A percentile compares a stretch with the other conserved stretches of the same genome.
Evolutionary conservation across 2,113 vertebrate genomes (phyloP).

Genomic region (Rhodinocichla rosea): DNA sequence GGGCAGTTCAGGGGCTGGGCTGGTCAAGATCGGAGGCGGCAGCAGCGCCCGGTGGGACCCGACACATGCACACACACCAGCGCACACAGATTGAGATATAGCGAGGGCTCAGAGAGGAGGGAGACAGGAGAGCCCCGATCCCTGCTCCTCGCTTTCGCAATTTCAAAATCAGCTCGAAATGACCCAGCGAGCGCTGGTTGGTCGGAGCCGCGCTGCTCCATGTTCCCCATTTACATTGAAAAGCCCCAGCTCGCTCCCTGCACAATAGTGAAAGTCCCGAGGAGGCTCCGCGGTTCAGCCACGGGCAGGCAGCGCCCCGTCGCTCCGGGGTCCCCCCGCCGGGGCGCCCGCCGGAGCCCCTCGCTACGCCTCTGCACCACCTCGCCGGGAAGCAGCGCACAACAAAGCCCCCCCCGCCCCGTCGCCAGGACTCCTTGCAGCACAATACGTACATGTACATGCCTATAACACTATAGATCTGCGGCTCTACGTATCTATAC

Average conservation of each 20-base stretch:
- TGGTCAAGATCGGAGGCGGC: slow-evolving; percentile 30
- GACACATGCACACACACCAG: neutral
- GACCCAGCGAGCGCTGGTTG: slow-evolving; percentile 24
- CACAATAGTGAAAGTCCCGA: slow-evolving; percentile 33
- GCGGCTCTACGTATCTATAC: slow-evolving; percentile 41
- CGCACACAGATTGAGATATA: neutral
- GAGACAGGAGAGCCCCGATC: neutral
- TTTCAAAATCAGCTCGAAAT: slow-evolving; percentile 42
- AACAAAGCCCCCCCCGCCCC: slow-evolving; percentile 21
- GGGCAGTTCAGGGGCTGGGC: slow-evolving; percentile 28
- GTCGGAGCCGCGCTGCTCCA: slow-evolving; percentile 27
- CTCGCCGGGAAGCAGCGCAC: neutral
- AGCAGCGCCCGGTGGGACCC: slow-evolving; percentile 17
- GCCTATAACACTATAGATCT: slow-evolving; percentile 39
- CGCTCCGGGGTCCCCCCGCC: neutral
- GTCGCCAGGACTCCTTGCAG: neutral
- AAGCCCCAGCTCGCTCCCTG: slow-evolving; percentile 27
- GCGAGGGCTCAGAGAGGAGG: neutral
- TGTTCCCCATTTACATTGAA: slow-evolving; percentile 35
- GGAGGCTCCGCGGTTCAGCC: neutral
- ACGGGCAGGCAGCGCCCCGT: neutral
- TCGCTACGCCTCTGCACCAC: neutral
- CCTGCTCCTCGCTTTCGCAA: slow-evolving; percentile 6
- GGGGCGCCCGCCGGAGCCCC: neutral
- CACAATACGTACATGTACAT: slow-evolving; percentile 16